Conservation (phyloP, 2,888 invertebrate genomes). For the Chymomyza fuscimana region DNA sequence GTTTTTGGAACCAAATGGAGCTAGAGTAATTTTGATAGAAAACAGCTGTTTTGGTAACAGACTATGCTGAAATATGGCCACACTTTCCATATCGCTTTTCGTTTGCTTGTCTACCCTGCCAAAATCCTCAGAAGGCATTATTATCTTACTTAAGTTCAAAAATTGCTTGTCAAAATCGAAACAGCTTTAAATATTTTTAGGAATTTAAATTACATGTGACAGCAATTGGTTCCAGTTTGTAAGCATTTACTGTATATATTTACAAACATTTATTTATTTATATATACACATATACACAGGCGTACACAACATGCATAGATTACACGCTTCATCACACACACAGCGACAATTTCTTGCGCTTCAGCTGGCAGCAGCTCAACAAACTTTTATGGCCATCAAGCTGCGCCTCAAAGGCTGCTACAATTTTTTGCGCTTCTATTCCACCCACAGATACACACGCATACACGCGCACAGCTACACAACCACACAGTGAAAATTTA, state of each 20-base stretch:
- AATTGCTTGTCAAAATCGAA: background rate
- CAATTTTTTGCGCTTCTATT: conserved; percentile 27
- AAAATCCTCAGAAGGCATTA: no score
- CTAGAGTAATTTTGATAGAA: no score
- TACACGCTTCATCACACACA: conserved; percentile 9
- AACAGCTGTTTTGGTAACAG: no score
- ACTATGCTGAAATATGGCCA: no score
- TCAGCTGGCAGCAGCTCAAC: background rate
- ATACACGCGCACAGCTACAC: background rate
- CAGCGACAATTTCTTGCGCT: conserved; percentile 22
- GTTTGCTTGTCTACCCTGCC: no score
- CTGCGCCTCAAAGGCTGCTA: conserved; percentile 37
- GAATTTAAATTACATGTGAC: background rate
- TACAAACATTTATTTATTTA: background rate
- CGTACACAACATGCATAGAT: background rate
- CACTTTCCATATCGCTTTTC: no score
- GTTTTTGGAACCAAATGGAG: no score
- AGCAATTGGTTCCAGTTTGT: background rate
- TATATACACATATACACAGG: background rate
- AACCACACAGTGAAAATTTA: conserved; percentile 14
- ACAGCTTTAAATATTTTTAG: background rate
- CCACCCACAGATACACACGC: background rate
- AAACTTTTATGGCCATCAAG: conserved; percentile 29
- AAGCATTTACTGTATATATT: background rate
- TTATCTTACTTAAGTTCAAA: no score